Percentiles rank a stretch among this genome's conserved stretches.
Evolutionary conservation across 2,797 vertebrate species (phyloP).

Genomic region (Gymnodraco acuticeps): DNA sequence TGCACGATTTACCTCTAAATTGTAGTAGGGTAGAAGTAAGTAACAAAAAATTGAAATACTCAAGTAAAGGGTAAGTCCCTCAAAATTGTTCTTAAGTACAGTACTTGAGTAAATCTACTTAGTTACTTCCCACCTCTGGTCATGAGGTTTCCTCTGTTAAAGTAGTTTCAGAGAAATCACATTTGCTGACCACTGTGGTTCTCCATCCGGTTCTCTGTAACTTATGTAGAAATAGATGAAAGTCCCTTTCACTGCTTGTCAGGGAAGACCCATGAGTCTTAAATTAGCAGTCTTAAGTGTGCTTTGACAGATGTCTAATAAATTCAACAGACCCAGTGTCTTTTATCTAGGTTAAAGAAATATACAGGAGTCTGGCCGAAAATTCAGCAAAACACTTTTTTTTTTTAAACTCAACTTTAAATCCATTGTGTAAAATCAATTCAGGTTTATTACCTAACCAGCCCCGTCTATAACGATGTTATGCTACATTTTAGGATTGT

Average conservation of each 20-base stretch:
- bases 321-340: background rate
- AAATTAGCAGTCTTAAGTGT: constrained; percentile 9
- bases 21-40: no score
- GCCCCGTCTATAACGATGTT: background rate
- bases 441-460: background rate
- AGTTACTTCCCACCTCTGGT: no score
- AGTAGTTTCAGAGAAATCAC: constrained; percentile 8
- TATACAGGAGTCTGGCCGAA: background rate
- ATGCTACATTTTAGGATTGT: background rate
- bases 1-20: no score
- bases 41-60: no score
- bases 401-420: background rate
- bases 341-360: background rate
- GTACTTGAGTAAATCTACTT: no score
- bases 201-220: background rate
- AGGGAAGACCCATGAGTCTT: constrained; percentile 19
- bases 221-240: constrained; percentile 18
- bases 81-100: no score
- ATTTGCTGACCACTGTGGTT: constrained; percentile 1
- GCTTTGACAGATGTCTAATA: background rate
- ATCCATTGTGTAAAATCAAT: background rate
- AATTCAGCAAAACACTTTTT: background rate
- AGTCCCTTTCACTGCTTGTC: constrained; percentile 11
- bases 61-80: no score
- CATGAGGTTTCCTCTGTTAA: background rate